Evolutionary conservation across 1,140 invertebrate species (phyloP).

Genomic region (Ptiloglossa arizonensis): DNA sequence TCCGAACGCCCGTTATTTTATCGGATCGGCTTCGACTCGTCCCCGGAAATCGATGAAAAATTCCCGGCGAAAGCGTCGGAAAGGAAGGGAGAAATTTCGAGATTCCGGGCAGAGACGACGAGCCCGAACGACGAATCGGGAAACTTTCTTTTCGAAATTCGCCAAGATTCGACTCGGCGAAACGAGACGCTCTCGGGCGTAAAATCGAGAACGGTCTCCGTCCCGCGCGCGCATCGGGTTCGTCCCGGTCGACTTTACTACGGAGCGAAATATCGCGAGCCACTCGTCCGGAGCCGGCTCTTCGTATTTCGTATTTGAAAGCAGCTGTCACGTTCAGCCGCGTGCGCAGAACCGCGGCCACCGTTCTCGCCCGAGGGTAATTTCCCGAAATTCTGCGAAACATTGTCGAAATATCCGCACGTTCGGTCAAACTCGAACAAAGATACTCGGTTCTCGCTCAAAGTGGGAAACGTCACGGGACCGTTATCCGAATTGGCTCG

Average conservation of each 20-base stretch:
- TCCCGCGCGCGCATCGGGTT: background rate
- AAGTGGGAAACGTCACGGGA: conserved; percentile 17
- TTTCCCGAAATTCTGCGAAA: conserved; percentile 8
- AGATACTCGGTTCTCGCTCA: background rate
- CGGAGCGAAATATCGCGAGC: conserved; percentile 1
- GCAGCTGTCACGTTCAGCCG: conserved; percentile 39
- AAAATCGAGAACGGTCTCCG: background rate
- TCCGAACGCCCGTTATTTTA: background rate
- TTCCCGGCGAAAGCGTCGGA: background rate
- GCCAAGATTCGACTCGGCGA: background rate
- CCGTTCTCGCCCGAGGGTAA: background rate
- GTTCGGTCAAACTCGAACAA: background rate
- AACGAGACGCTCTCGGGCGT: background rate
- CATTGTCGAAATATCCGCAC: conserved; percentile 42
- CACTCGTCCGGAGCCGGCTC: conserved; percentile 33
- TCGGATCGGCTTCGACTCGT: no score
- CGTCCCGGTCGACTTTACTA: conserved; percentile 11
- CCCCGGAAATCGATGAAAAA: no score
- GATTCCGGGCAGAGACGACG: no score
- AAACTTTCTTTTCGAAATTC: no score
- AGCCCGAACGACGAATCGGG: no score
- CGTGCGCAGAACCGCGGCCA: background rate
- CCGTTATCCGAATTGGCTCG: background rate
- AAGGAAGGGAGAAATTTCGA: background rate
- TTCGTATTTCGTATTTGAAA: conserved; percentile 49